These are phyloP conservation scores for Acleris literana DNA, from an alignment of 2,888 invertebrate genomes.

Conservation along the genomic window DNA sequence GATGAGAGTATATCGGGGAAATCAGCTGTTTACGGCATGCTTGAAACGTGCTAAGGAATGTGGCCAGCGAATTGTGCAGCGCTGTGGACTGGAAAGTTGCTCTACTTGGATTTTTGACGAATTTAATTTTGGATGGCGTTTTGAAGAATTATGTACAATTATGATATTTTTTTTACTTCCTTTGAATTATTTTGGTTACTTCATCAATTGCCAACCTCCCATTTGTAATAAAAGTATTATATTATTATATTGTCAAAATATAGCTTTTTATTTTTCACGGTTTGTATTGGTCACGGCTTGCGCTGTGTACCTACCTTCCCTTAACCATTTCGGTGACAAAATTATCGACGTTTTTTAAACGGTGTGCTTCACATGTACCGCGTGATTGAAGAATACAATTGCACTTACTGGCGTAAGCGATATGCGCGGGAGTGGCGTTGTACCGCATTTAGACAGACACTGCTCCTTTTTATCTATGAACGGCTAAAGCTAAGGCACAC, in stretches of 20 bases:
- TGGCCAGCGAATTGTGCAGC: conserved; percentile 78
- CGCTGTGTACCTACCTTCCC: no score
- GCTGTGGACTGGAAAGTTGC: conserved; percentile 58
- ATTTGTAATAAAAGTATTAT: not conserved
- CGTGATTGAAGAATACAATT: no score
- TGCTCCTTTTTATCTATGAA: no score
- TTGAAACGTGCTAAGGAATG: conserved; percentile 83
- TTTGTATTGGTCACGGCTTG: no score
- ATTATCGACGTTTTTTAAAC: no score
- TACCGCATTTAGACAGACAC: no score
- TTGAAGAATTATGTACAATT: not conserved
- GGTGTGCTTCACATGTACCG: no score
- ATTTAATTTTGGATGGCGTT: conserved; percentile 18
- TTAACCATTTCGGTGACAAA: no score
- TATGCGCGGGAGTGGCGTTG: no score
- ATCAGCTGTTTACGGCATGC: conserved; percentile 84
- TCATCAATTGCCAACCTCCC: not conserved
- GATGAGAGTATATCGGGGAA: conserved; percentile 77
- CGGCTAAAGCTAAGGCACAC: no score
- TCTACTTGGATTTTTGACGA: conserved; percentile 58
- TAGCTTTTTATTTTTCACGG: no score
- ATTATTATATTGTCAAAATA: not conserved
- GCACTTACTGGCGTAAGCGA: no score
- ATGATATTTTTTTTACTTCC: not conserved
- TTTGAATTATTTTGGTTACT: not conserved